Base-by-base conservation (phyloP, 2,113 vertebrate genomes). In the Myxocyprinus asiaticus region DNA sequence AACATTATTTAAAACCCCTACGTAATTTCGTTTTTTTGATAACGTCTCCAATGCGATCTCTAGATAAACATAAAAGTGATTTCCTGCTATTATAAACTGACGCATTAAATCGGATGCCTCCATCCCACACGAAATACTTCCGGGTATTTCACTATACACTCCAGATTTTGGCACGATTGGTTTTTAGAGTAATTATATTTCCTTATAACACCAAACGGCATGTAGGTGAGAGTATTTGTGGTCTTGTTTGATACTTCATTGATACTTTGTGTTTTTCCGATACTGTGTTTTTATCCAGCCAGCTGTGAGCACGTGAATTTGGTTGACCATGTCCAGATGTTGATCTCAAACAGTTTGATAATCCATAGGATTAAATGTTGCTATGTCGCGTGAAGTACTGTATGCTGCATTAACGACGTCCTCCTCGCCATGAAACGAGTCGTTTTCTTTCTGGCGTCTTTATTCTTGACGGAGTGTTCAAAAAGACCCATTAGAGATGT, bases 271-370 rank as follows among this genome's bases (percentile, higher is more conserved):
- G n/a, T n/a, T n/a, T n/a, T n/a, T n/a, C n/a, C 17, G 33, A n/a
- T n/a, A n/a, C 53, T 74, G 62, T 74, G 71, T 74, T 74, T 33
- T 74, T 48, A 33, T 50, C 45, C 72, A 42, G 58, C 58, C 17
- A 67, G 73, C 53, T 75, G 67, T 78, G 48, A 14, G 11, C 55
- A n/a, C 45, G 55, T 10, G 22, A n/a, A 12, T 51, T 68, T 63
- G 55, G 58, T 69, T 55, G 51, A 6, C 9, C 50, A 33, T 68
- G 73, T 80, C 84, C 84, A 85, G 84, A 85, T 85, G 84, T 85
- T 80, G 45, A 65, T 75, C 63, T 69, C 56, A 33, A 45, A 2
- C 77, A 71, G 76, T 76, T 44, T 78, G 67, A 22, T 65, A 80
- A 82, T 67, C 78, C 69, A 48, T 5, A 33, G 73, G 73, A 77